Conservation (phyloP, 2,888 invertebrate species). For the Pasiphila rectangulata region DNA sequence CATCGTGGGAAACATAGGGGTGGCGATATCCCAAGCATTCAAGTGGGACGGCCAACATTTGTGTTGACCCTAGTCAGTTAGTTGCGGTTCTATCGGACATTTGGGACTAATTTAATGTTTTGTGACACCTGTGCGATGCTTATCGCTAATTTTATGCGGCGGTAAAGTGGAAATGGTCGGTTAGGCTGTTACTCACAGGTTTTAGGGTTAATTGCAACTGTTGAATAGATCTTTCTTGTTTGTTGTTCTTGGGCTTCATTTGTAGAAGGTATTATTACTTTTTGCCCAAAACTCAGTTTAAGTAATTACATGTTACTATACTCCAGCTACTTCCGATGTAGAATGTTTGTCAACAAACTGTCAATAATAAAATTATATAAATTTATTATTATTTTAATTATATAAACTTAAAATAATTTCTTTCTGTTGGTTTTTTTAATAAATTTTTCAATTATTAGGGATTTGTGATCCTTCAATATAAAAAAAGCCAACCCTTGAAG, state of each 20-base stretch:
- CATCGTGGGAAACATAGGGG: conserved; percentile 76
- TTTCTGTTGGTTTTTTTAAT: neutral
- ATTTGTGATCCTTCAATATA: too few species aligned
- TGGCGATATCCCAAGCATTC: conserved; percentile 75
- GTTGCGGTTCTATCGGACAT: conserved; percentile 37
- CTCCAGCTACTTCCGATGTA: too few species aligned
- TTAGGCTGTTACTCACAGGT: conserved; percentile 24
- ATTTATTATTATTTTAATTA: neutral
- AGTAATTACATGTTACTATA: too few species aligned
- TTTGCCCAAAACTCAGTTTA: too few species aligned
- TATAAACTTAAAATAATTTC: neutral
- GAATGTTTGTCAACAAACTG: too few species aligned
- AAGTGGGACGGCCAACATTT: conserved; percentile 57
- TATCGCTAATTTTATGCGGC: conserved; percentile 46
- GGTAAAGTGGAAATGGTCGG: conserved; percentile 26
- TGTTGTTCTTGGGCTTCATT: neutral
- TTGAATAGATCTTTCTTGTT: neutral
- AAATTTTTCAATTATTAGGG: neutral
- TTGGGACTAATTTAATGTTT: conserved; percentile 38
- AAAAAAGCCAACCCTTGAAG: too few species aligned
- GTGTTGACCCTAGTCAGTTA: conserved; percentile 37
- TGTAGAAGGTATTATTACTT: too few species aligned
- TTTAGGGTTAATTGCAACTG: conserved; percentile 14
- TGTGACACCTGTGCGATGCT: conserved; percentile 55
- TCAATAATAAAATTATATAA: too few species aligned